A percentile compares a stretch with the other conserved stretches of the same genome.
phyloP scores from a whole-genome alignment of 1,140 invertebrate genomes.

The Neelides sp. region DNA sequence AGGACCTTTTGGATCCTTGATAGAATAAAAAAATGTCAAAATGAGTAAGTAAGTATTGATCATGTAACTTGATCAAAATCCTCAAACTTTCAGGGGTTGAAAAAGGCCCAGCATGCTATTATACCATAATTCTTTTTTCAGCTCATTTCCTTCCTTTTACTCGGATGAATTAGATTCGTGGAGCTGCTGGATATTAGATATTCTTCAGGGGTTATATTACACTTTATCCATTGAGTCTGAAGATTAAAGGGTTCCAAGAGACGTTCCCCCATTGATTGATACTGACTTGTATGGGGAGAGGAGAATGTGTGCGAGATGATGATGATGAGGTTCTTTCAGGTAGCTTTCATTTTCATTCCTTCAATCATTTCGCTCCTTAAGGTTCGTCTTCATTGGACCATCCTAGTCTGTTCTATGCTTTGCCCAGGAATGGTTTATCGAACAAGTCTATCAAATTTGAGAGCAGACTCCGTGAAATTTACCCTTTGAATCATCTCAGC shows the following conservation, averaged over 20 bases:
- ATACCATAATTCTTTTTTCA: slow-evolving; percentile 12
- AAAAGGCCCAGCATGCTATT: slow-evolving; percentile 2
- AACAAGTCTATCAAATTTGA: slow-evolving; percentile 13
- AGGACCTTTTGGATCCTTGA: not conserved
- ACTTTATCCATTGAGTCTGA: too few species aligned
- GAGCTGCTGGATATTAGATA: too few species aligned
- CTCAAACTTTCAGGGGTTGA: slow-evolving; percentile 3
- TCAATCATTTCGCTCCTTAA: too few species aligned
- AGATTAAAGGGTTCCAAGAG: too few species aligned
- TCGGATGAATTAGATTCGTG: not conserved
- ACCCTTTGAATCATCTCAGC: slow-evolving; percentile 4
- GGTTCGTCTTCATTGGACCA: too few species aligned
- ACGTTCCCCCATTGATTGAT: too few species aligned
- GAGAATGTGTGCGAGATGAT: too few species aligned
- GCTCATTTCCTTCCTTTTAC: slow-evolving; percentile 8
- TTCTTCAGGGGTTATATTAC: too few species aligned
- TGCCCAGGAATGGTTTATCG: slow-evolving; percentile 9
- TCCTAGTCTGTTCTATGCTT: too few species aligned
- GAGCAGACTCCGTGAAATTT: slow-evolving; percentile 19
- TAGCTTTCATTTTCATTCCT: too few species aligned
- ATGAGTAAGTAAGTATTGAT: slow-evolving; percentile 16
- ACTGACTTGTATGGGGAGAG: too few species aligned
- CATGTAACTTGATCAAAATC: slow-evolving; percentile 14
- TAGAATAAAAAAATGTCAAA: slow-evolving; percentile 14
- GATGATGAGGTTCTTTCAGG: too few species aligned